Percentiles rank a stretch among this genome's conserved stretches.
phyloP scores from a whole-genome alignment of 2,888 invertebrate species.

The Alviniconcha strummeri region DNA sequence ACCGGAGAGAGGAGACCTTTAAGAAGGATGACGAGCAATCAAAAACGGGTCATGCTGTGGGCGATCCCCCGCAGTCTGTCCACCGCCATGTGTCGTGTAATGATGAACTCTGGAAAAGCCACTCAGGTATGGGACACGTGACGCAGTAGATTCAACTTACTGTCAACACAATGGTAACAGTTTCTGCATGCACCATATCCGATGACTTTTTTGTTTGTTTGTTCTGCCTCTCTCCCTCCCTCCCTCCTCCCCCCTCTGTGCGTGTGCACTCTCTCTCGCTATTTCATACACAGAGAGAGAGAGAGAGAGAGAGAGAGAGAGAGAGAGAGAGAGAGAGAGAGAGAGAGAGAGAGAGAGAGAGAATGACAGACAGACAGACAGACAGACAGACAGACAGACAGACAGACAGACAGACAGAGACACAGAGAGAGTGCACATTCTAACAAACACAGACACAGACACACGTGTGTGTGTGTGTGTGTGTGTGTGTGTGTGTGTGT shows the following conservation, averaged over 20 bases:
- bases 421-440: background rate
- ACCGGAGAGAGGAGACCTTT: too few relatives aligned
- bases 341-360: constrained; percentile 15
- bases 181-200: too few relatives aligned
- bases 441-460: too few relatives aligned
- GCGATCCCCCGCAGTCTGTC: constrained; percentile 20
- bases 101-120: constrained; percentile 20
- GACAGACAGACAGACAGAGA: background rate
- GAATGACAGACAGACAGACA: background rate
- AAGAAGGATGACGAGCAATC: background rate
- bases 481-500: background rate
- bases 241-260: too few relatives aligned
- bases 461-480: too few relatives aligned
- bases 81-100: constrained; percentile 24
- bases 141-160: too few relatives aligned
- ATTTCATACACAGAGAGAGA: background rate
- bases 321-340: constrained; percentile 15
- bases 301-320: constrained; percentile 1
- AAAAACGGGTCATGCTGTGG: constrained; percentile 23
- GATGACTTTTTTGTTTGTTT: too few relatives aligned
- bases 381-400: background rate
- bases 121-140: background rate
- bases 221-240: too few relatives aligned
- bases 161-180: too few relatives aligned
- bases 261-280: too few relatives aligned